These are phyloP conservation scores for Cataglyphis altisquamis DNA, from an alignment of 2,888 invertebrate genomes.

Conservation along the genomic window DNA sequence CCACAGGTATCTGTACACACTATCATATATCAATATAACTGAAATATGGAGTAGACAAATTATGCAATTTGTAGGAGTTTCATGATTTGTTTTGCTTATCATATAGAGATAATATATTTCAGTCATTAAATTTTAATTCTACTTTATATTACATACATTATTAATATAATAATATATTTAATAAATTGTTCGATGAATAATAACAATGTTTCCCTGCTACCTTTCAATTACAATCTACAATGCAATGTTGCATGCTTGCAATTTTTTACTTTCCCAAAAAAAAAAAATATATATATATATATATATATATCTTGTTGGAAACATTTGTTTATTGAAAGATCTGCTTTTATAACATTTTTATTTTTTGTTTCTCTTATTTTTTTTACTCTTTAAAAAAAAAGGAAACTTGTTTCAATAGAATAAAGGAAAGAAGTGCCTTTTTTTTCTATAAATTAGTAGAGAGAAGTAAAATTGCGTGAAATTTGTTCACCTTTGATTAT, in stretches of 20 bases:
- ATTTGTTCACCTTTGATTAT: not conserved
- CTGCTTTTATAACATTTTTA: not conserved
- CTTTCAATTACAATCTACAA: not conserved
- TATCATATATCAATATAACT: not conserved
- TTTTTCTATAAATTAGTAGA: not conserved
- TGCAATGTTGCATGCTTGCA: not conserved
- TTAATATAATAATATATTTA: slow-evolving; percentile 26
- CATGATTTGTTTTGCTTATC: slow-evolving; percentile 9
- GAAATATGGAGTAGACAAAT: not conserved
- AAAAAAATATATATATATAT: too few relatives aligned
- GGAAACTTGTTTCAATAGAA: not conserved
- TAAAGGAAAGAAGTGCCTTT: not conserved
- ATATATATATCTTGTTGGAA: too few relatives aligned
- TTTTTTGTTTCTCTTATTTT: not conserved
- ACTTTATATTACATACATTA: slow-evolving; percentile 7
- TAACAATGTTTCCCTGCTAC: not conserved
- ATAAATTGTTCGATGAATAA: slow-evolving; percentile 22
- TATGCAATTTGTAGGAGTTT: not conserved
- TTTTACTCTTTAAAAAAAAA: not conserved
- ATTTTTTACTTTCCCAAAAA: not conserved
- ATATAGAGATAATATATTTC: slow-evolving; percentile 1
- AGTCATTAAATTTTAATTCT: not conserved
- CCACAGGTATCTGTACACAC: not conserved
- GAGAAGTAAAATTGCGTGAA: not conserved
- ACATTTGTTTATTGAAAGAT: too few relatives aligned